Evolutionary conservation across 2,888 invertebrate genomes (phyloP).

Genomic region (Amaurobius ferox): DNA sequence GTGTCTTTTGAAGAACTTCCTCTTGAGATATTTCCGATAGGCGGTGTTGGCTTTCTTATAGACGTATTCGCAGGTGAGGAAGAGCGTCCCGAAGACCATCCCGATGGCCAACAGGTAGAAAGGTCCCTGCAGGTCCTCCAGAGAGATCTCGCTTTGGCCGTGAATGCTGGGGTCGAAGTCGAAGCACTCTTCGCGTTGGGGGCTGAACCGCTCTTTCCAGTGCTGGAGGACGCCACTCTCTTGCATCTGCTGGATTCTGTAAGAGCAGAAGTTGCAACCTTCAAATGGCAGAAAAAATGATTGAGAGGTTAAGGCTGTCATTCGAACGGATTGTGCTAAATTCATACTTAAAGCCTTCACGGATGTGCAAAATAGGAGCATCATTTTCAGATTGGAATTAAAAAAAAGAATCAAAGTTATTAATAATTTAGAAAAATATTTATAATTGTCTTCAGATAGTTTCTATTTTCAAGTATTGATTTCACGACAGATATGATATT

Average conservation of each 20-base stretch:
- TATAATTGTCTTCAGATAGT: no score
- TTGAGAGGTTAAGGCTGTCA: no score
- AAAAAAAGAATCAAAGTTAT: no score
- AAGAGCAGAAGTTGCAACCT: no score
- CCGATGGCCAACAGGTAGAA: slow-evolving; percentile 38
- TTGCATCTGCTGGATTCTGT: slow-evolving; percentile 49
- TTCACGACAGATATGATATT: no score
- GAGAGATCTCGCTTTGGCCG: slow-evolving; percentile 26
- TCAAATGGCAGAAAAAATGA: no score
- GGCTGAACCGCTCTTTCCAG: slow-evolving; percentile 40
- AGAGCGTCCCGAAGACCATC: neutral
- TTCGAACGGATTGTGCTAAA: no score
- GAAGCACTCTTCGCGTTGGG: slow-evolving; percentile 45
- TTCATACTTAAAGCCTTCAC: no score
- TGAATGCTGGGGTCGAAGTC: neutral
- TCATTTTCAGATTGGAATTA: no score
- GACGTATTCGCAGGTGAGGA: neutral
- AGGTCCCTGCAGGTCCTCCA: slow-evolving; percentile 58
- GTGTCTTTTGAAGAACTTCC: neutral
- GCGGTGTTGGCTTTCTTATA: neutral
- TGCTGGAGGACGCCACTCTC: slow-evolving; percentile 41
- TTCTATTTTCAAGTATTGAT: no score
- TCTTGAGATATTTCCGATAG: neutral
- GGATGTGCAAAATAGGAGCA: no score
- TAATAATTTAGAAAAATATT: no score